Base-by-base conservation (phyloP, 1,140 invertebrate genomes). In the Euwallacea similis region DNA sequence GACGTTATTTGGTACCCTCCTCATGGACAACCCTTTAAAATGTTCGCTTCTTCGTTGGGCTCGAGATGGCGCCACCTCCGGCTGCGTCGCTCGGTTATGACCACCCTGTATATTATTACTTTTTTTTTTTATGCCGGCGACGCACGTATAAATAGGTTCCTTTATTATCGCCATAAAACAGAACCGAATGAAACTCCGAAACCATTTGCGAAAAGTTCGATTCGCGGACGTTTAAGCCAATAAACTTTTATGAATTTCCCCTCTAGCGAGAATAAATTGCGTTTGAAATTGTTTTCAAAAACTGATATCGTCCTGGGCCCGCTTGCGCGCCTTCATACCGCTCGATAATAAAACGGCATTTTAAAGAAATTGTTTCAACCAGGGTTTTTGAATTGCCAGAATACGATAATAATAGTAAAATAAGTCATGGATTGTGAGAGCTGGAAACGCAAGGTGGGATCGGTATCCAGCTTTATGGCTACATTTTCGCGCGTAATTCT, bases 351-450 rank as follows among this genome's bases (percentile, higher is more conserved):
- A 69, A 69, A 53, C 56, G 66, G 66, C 56, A 69, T 69, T 69
- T 69, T 69, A 69, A 69, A 69, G 59, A 61, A 61, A 69, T 69
- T 61, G 66, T 69, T 69, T 61, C 56, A 66, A 66, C 56, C 66
- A 44, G 33, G 56, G 66, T 69, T 69, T 61, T 60, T 50, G 59
- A 67, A 56, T 66, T 62, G 60, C 59, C 66, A 63, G 66, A 72
- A 72, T 72, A 59, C 1, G 21, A 33, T 61, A 64, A 72, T 64
- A 72, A 72, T 72, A 67, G 68, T 72, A 72, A 72, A 72, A 72
- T 67, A 68, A 67, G 65, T 72, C 69, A 71, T 71, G 69, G 56
- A 33, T 69, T 59, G 58, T 2, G 16, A 54, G 44, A 4, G 21
- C 4, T 33, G 21, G 21, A 33, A 33, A 33, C 21, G 21, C 21